Percentiles rank a stretch among this genome's conserved stretches.
These are phyloP conservation scores for Paguma larvata DNA, from an alignment of 2,797 vertebrate genomes.

Conservation along the genomic window DNA sequence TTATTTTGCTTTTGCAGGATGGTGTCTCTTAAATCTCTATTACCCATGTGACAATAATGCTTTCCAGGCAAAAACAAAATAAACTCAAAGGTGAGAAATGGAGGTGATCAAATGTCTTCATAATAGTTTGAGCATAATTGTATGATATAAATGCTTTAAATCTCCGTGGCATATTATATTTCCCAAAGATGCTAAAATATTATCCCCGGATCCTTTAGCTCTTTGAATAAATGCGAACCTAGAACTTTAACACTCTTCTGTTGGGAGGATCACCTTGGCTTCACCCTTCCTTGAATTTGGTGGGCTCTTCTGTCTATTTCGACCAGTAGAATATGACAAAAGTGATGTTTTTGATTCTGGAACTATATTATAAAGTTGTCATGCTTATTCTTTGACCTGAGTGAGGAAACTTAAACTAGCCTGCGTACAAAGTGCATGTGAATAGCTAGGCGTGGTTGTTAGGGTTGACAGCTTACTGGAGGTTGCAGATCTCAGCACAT, in stretches of 20 bases:
- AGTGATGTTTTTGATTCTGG: background rate
- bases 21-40: background rate
- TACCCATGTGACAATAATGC: background rate
- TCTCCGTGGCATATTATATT: background rate
- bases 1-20: background rate
- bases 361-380: background rate
- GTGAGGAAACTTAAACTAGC: background rate
- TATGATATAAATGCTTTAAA: background rate
- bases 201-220: too few species aligned
- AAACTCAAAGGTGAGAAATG: background rate
- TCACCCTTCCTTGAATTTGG: background rate
- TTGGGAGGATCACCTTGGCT: background rate
- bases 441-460: background rate
- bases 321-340: background rate
- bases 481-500: background rate
- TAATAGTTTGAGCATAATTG: background rate
- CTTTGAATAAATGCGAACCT: background rate
- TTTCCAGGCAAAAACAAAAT: background rate
- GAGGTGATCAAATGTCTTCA: background rate
- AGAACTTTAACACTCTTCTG: background rate
- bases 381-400: background rate
- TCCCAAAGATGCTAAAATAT: background rate
- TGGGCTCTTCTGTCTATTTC: background rate
- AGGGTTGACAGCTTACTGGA: background rate
- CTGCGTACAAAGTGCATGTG: accelerated